Percentiles rank a stretch among this genome's conserved stretches.
phyloP scores from a whole-genome alignment of 2,888 invertebrate species.

The Conomelus anceps region DNA sequence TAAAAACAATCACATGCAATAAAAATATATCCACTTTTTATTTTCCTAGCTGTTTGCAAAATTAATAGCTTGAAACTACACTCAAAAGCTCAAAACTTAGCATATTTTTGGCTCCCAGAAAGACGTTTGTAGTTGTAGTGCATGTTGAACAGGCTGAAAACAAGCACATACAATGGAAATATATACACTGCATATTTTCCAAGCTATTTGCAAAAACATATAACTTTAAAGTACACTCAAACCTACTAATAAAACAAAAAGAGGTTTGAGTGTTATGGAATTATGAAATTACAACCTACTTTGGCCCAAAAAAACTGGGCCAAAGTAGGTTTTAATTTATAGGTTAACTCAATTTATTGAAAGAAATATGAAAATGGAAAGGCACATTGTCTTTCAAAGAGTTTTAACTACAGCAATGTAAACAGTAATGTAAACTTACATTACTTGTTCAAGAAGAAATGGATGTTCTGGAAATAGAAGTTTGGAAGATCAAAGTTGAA shows the following conservation, averaged over 20 bases:
- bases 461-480: background rate
- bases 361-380: background rate
- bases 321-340: background rate
- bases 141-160: background rate
- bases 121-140: background rate
- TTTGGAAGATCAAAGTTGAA: background rate
- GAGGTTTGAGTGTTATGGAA: background rate
- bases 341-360: background rate
- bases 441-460: background rate
- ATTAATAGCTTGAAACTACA: no score
- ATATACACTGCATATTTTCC: background rate
- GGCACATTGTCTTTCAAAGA: background rate
- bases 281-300: background rate
- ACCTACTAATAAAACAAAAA: background rate
- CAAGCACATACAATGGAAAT: background rate
- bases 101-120: background rate
- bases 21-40: background rate
- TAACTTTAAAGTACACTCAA: background rate
- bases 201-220: no score
- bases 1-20: background rate
- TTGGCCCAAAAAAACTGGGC: background rate
- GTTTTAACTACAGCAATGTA: background rate
- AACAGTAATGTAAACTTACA: background rate
- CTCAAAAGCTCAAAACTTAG: no score
- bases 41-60: no score